Conservation (phyloP, 2,888 invertebrate species). For the Tortricodes alternella region DNA sequence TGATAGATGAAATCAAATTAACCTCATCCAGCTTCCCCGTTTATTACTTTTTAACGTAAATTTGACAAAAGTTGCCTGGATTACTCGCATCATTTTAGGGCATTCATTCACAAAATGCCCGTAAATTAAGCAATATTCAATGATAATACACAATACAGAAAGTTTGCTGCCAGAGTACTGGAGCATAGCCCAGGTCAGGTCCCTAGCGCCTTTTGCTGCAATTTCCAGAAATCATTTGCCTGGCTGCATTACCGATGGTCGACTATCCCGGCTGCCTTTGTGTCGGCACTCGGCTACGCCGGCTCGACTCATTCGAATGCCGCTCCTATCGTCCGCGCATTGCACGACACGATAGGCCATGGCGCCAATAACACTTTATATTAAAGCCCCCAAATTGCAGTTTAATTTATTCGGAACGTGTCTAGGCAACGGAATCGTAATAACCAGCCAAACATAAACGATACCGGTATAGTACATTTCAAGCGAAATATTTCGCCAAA, state of each 20-base stretch:
- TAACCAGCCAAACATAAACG: slow-evolving; percentile 76
- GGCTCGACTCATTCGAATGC: slow-evolving; percentile 68
- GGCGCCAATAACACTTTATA: slow-evolving; percentile 78
- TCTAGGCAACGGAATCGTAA: slow-evolving; percentile 79
- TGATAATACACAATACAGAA: neutral
- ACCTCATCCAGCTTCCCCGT: no score
- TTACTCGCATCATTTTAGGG: no score
- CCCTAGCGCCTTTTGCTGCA: slow-evolving; percentile 21
- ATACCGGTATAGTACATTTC: slow-evolving; percentile 56
- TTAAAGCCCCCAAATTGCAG: slow-evolving; percentile 80
- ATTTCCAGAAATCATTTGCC: slow-evolving; percentile 46
- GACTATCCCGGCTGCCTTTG: slow-evolving; percentile 58
- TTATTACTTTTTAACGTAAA: no score
- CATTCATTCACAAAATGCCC: no score
- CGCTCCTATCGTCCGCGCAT: slow-evolving; percentile 68
- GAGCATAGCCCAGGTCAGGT: slow-evolving; percentile 14
- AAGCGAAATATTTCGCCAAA: slow-evolving; percentile 16
- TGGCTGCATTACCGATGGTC: slow-evolving; percentile 65
- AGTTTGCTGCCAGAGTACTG: neutral
- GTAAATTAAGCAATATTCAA: neutral
- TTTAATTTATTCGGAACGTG: slow-evolving; percentile 82
- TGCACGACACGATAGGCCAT: slow-evolving; percentile 66
- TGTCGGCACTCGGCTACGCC: slow-evolving; percentile 40
- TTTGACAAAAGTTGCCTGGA: no score
- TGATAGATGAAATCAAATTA: no score